phyloP scores from a whole-genome alignment of 2,888 invertebrate genomes.

The Drosophila phalerata region DNA sequence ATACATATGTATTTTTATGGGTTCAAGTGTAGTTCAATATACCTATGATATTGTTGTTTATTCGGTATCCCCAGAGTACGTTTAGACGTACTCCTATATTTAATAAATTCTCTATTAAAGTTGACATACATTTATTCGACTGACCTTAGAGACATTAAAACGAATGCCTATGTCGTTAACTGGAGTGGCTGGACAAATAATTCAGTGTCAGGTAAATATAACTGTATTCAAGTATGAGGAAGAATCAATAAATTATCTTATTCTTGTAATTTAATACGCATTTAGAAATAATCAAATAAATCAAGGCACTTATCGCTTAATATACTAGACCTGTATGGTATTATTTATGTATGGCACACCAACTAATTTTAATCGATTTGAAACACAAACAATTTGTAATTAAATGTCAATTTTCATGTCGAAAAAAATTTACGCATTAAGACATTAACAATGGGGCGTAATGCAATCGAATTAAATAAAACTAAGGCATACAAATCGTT shows the following conservation, averaged over 20 bases:
- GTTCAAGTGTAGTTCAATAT: neutral
- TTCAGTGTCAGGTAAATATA: constrained; percentile 27
- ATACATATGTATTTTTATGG: neutral
- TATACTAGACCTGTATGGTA: constrained; percentile 7
- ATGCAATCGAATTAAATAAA: constrained; percentile 39
- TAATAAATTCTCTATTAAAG: constrained; percentile 4
- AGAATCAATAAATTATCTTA: constrained; percentile 49
- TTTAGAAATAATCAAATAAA: constrained; percentile 60
- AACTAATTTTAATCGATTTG: constrained; percentile 51
- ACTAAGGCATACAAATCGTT: constrained; percentile 47
- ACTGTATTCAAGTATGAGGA: constrained; percentile 3
- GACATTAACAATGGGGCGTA: constrained; percentile 53
- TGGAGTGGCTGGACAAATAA: constrained; percentile 3
- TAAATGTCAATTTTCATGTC: constrained; percentile 75
- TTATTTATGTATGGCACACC: constrained; percentile 29
- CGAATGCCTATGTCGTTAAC: constrained; percentile 21
- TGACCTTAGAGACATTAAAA: constrained; percentile 2
- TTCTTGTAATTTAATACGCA: constrained; percentile 72
- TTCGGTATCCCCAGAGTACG: neutral
- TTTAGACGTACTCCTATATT: constrained; percentile 11
- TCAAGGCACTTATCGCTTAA: constrained; percentile 45
- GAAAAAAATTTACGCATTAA: constrained; percentile 40
- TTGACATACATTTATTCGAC: neutral
- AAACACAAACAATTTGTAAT: constrained; percentile 46
- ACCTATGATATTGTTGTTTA: neutral